A percentile compares a stretch with the other conserved stretches of the same genome.
These are phyloP conservation scores for Cepaea nemoralis DNA, from an alignment of 1,140 invertebrate species.

Conservation along the genomic window DNA sequence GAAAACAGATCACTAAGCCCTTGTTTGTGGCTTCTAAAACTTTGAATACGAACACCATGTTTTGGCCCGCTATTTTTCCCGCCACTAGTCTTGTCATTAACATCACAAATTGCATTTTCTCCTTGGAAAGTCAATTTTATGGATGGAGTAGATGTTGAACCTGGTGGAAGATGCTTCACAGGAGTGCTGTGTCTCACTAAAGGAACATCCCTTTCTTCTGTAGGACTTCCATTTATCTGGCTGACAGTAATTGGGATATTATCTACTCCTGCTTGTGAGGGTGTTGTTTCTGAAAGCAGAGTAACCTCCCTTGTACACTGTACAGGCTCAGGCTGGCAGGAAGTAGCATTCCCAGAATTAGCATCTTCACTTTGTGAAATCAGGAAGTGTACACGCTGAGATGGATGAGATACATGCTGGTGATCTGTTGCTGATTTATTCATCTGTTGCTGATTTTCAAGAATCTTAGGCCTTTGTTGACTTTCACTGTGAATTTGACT, in stretches of 20 bases:
- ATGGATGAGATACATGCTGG: neutral
- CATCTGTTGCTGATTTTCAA: neutral
- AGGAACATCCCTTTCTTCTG: neutral
- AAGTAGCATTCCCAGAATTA: neutral
- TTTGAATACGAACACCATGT: neutral
- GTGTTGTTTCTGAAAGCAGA: neutral
- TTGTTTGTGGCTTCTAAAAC: neutral
- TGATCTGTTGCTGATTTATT: neutral
- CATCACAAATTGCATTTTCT: neutral
- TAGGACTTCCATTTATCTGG: neutral
- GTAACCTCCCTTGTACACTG: neutral
- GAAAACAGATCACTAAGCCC: neutral
- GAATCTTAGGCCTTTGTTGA: neutral
- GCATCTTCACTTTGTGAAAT: neutral
- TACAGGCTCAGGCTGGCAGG: neutral
- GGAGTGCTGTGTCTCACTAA: neutral
- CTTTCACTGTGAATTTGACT: neutral
- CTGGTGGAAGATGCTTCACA: neutral
- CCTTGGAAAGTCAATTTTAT: neutral
- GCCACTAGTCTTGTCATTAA: neutral
- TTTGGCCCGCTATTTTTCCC: neutral
- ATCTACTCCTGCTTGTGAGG: neutral
- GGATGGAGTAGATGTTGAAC: neutral
- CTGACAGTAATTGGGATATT: neutral
- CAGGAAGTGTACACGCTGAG: neutral